A percentile compares a stretch with the other conserved stretches of the same genome.
phyloP scores from a whole-genome alignment of 2,113 vertebrate species.

The Pelmatolapia mariae region DNA sequence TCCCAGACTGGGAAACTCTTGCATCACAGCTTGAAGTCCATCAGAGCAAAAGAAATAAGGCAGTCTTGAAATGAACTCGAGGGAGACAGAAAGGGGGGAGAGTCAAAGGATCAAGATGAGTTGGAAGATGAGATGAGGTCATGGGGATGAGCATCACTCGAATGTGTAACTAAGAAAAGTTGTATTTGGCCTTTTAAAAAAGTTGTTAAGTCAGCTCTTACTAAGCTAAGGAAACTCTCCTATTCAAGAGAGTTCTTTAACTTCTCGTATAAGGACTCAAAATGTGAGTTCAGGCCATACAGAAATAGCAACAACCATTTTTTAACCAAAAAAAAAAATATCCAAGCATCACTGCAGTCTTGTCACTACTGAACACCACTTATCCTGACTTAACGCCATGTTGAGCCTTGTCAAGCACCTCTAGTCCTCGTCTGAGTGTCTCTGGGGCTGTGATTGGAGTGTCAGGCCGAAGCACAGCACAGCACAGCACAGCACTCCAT shows the following conservation, averaged over 20 bases:
- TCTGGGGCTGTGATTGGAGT: slow-evolving; percentile 26
- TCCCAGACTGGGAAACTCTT: slow-evolving; percentile 16
- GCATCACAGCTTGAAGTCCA: slow-evolving; percentile 49
- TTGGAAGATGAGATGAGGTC: slow-evolving; percentile 18
- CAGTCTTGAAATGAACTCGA: slow-evolving; percentile 19
- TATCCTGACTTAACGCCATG: slow-evolving; percentile 18
- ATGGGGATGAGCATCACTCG: not conserved
- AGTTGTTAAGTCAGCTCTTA: slow-evolving; percentile 2
- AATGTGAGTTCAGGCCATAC: not conserved
- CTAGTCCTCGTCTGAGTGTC: slow-evolving; percentile 14
- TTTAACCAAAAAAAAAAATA: not conserved
- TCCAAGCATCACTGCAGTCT: not conserved
- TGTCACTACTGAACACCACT: slow-evolving; percentile 17
- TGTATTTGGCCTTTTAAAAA: not conserved
- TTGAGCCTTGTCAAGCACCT: slow-evolving; percentile 28
- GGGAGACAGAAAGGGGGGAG: not conserved
- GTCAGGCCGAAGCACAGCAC: slow-evolving; percentile 17
- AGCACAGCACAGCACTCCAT: slow-evolving; percentile 29
- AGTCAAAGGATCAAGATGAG: not conserved
- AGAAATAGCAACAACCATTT: not conserved
- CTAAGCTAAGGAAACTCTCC: not conserved
- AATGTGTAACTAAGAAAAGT: slow-evolving; percentile 14
- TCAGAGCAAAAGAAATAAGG: slow-evolving; percentile 23
- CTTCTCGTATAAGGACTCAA: not conserved
- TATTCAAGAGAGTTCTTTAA: not conserved